phyloP scores from a whole-genome alignment of 2,797 vertebrate species.

The Myotis vivesi region DNA sequence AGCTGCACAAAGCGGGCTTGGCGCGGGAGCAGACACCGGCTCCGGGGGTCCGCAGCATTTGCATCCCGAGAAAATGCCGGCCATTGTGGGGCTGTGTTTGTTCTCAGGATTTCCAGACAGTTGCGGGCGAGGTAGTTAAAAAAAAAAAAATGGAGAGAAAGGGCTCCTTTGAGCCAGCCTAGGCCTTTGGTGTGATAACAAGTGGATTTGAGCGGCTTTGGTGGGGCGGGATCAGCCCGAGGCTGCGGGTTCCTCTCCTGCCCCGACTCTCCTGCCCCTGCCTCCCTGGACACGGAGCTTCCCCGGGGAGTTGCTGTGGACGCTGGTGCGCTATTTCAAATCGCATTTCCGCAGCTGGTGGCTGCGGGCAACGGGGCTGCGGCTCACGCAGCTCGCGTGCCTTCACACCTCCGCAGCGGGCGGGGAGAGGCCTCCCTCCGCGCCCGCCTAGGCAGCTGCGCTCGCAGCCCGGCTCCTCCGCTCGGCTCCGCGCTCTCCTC shows the following conservation, averaged over 20 bases:
- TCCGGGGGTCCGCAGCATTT: slow-evolving; percentile 83
- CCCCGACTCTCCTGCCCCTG: not conserved
- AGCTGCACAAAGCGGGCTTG: slow-evolving; percentile 90
- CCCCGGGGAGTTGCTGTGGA: slow-evolving; percentile 71
- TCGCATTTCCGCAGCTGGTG: slow-evolving; percentile 68
- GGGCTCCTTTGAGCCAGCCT: slow-evolving; percentile 82
- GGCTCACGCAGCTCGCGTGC: slow-evolving; percentile 87
- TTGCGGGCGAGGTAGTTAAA: slow-evolving; percentile 84
- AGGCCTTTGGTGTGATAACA: slow-evolving; percentile 90
- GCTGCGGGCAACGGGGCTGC: slow-evolving; percentile 57
- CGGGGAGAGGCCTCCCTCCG: not conserved
- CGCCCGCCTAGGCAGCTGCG: rapidly evolving
- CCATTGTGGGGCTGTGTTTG: slow-evolving; percentile 88
- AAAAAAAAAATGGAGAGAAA: slow-evolving; percentile 67
- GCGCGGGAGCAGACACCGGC: slow-evolving; percentile 80
- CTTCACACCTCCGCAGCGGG: slow-evolving; percentile 81
- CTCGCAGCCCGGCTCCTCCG: not conserved
- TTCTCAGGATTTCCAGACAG: slow-evolving; percentile 87
- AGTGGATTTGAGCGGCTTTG: slow-evolving; percentile 83
- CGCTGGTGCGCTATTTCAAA: slow-evolving; percentile 55
- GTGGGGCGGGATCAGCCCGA: slow-evolving; percentile 80
- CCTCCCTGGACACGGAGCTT: slow-evolving; percentile 32
- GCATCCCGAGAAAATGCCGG: slow-evolving; percentile 83
- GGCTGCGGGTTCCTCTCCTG: slow-evolving; percentile 48
- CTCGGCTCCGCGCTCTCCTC: not conserved